Evolutionary conservation across 1,140 invertebrate species (phyloP).

Genomic region (Caerostris darwini): DNA sequence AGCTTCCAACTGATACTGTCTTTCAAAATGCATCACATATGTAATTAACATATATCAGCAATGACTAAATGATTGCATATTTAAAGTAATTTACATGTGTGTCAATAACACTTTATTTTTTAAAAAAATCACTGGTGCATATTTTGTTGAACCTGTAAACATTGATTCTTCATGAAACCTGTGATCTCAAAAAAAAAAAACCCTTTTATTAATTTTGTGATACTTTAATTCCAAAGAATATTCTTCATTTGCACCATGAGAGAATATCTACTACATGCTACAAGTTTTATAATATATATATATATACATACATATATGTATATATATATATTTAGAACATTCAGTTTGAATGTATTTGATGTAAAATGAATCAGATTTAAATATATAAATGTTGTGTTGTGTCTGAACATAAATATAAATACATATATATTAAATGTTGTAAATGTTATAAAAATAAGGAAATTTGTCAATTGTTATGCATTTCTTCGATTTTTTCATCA

Average conservation of each 20-base stretch:
- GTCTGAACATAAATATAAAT: slow-evolving; percentile 9
- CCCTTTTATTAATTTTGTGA: slow-evolving; percentile 44
- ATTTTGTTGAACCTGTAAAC: slow-evolving; percentile 1
- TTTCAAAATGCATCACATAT: slow-evolving; percentile 1
- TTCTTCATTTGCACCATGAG: slow-evolving; percentile 11
- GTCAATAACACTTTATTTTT: neutral
- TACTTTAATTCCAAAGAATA: slow-evolving; percentile 57
- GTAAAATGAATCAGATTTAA: slow-evolving; percentile 46
- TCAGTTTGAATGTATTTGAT: slow-evolving; percentile 52
- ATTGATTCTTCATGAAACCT: neutral
- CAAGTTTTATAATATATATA: too few species aligned
- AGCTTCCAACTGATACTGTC: slow-evolving; percentile 12
- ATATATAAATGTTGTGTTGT: slow-evolving; percentile 11
- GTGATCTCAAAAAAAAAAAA: slow-evolving; percentile 45
- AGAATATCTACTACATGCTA: neutral
- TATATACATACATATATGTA: too few species aligned
- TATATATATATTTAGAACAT: slow-evolving; percentile 6
- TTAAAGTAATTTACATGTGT: slow-evolving; percentile 1
- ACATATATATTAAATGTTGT: slow-evolving; percentile 24
- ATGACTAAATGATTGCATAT: neutral
- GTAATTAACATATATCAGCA: neutral
- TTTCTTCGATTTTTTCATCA: neutral
- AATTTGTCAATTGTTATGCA: slow-evolving; percentile 31
- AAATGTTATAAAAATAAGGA: slow-evolving; percentile 29
- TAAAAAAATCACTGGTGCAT: slow-evolving; percentile 42